These are phyloP conservation scores for Buathra laborator DNA, from an alignment of 2,888 invertebrate species.

Conservation along the genomic window DNA sequence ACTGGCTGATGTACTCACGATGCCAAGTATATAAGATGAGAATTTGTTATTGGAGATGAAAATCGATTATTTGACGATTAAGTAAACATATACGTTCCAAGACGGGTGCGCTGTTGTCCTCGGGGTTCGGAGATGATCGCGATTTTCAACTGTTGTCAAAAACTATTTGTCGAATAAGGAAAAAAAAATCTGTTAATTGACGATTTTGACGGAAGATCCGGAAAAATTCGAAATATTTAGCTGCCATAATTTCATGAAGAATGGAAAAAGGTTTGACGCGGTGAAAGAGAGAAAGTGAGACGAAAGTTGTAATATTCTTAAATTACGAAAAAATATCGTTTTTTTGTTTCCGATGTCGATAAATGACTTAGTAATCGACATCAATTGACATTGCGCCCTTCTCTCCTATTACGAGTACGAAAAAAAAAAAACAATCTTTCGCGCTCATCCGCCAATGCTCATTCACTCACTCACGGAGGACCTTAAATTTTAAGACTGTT, in stretches of 20 bases:
- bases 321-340: not conserved
- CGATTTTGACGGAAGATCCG: slow-evolving; percentile 12
- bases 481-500: slow-evolving; percentile 80
- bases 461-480: slow-evolving; percentile 70
- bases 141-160: slow-evolving; percentile 78
- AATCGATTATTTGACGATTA: slow-evolving; percentile 36
- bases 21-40: slow-evolving; percentile 63
- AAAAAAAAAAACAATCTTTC: slow-evolving; percentile 18
- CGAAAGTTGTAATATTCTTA: not conserved
- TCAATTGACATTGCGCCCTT: not conserved
- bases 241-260: slow-evolving; percentile 56
- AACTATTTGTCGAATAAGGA: slow-evolving; percentile 22
- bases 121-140: slow-evolving; percentile 71
- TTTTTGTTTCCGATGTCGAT: not conserved
- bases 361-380: slow-evolving; percentile 50
- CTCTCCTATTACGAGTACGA: not conserved
- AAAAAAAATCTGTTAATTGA: slow-evolving; percentile 32
- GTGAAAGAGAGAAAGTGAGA: slow-evolving; percentile 18
- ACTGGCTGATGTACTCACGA: slow-evolving; percentile 61
- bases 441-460: slow-evolving; percentile 75
- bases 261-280: not conserved
- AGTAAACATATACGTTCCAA: slow-evolving; percentile 75
- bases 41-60: slow-evolving; percentile 19
- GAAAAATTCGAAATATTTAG: slow-evolving; percentile 47
- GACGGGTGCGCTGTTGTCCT: slow-evolving; percentile 72